phyloP scores from a whole-genome alignment of 2,888 invertebrate species.

The Emmelina monodactyla region DNA sequence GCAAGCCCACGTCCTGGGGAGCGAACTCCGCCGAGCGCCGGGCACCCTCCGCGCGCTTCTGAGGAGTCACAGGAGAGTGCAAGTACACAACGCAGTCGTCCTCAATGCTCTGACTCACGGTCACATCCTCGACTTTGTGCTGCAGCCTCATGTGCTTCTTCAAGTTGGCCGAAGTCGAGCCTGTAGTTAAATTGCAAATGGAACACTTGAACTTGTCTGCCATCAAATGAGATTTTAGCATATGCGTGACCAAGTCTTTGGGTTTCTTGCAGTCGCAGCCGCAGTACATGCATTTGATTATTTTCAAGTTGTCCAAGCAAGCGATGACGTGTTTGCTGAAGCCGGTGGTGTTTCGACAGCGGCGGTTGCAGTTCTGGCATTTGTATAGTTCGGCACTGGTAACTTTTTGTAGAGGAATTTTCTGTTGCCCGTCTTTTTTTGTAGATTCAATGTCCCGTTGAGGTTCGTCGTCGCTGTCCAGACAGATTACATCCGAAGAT shows the following conservation, averaged over 20 bases:
- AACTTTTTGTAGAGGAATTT: neutral
- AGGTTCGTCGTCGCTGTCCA: neutral
- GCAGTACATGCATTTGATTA: slow-evolving; percentile 21
- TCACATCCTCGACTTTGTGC: neutral
- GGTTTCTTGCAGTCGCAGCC: slow-evolving; percentile 16
- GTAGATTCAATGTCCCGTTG: too few species aligned
- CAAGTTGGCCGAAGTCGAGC: too few species aligned
- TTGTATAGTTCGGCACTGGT: slow-evolving; percentile 17
- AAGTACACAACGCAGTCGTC: too few species aligned
- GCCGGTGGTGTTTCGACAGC: slow-evolving; percentile 18
- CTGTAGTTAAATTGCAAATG: neutral
- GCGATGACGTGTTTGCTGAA: slow-evolving; percentile 28
- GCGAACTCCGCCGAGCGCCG: too few species aligned
- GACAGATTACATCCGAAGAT: neutral
- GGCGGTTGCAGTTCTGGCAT: slow-evolving; percentile 28
- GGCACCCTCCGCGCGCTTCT: too few species aligned
- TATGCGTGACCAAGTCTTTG: neutral
- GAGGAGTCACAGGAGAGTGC: too few species aligned
- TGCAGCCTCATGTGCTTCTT: neutral
- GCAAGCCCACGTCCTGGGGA: slow-evolving; percentile 68
- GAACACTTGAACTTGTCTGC: neutral
- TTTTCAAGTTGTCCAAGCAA: slow-evolving; percentile 14
- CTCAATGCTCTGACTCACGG: too few species aligned
- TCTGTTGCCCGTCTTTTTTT: too few species aligned
- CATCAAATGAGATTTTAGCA: neutral